Conservation (phyloP, 1,140 invertebrate species). For the Drosophila littoralis region DNA sequence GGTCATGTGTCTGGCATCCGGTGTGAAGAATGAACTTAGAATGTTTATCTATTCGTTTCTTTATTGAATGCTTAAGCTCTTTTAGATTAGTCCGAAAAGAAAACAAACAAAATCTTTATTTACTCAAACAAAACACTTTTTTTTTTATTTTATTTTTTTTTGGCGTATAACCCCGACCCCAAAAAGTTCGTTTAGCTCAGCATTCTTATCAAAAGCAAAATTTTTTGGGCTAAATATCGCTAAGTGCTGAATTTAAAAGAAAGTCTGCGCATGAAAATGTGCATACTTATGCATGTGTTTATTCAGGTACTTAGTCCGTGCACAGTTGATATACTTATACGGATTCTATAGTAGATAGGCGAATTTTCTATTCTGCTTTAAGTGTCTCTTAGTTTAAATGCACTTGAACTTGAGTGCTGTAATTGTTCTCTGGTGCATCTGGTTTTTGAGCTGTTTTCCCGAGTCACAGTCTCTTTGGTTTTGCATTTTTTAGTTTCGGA, state of each 20-base stretch:
- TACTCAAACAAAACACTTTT: background rate
- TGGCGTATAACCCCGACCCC: conserved; percentile 27
- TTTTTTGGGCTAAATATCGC: conserved; percentile 3
- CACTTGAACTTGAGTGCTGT: conserved; percentile 74
- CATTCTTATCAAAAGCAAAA: conserved; percentile 14
- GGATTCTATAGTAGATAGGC: conserved; percentile 2
- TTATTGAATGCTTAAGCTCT: background rate
- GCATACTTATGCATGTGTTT: background rate
- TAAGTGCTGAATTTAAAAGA: conserved; percentile 30
- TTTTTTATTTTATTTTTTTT: background rate
- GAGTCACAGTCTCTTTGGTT: conserved; percentile 7
- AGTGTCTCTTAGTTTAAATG: conserved; percentile 54
- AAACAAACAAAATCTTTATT: background rate
- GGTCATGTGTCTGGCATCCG: conserved; percentile 1
- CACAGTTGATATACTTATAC: conserved; percentile 7
- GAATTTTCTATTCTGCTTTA: conserved; percentile 10
- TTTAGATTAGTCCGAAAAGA: background rate
- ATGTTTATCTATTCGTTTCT: conserved; percentile 7
- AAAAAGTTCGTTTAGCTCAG: conserved; percentile 21
- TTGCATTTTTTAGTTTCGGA: conserved; percentile 26
- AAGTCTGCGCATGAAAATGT: conserved; percentile 8
- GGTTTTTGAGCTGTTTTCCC: conserved; percentile 19
- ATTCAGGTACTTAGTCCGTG: background rate
- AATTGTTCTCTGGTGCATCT: conserved; percentile 47
- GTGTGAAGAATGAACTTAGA: background rate